A percentile compares a stretch with the other conserved stretches of the same genome.
phyloP scores from a whole-genome alignment of 1,140 invertebrate species.

The Drosophila asahinai region DNA sequence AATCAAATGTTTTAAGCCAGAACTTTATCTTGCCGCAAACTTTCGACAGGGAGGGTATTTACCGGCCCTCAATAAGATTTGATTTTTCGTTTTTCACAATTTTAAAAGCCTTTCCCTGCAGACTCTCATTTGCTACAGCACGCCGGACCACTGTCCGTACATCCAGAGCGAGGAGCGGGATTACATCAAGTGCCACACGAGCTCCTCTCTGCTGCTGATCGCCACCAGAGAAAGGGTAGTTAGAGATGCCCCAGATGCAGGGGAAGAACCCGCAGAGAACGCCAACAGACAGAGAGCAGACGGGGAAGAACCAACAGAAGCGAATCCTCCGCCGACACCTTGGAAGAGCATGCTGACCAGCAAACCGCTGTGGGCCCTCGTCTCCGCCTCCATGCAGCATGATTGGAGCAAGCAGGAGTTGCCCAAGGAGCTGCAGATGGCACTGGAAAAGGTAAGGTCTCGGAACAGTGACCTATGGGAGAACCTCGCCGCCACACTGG shows the following conservation, averaged over 20 bases:
- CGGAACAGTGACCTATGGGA: slow-evolving; percentile 29
- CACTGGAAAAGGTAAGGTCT: slow-evolving; percentile 35
- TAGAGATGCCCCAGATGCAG: background rate
- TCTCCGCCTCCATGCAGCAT: slow-evolving; percentile 88
- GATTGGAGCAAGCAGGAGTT: slow-evolving; percentile 95
- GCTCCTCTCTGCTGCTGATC: slow-evolving; percentile 8
- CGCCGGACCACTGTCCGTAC: slow-evolving; percentile 89
- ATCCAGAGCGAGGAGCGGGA: slow-evolving; percentile 89
- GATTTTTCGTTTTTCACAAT: too few species aligned
- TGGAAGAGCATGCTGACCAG: slow-evolving; percentile 88
- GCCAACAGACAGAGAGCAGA: slow-evolving; percentile 18
- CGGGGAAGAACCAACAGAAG: slow-evolving; percentile 4
- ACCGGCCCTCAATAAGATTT: too few species aligned
- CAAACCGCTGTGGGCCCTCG: slow-evolving; percentile 88
- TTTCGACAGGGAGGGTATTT: too few species aligned
- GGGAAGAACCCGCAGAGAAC: background rate
- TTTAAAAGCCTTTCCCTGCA: background rate
- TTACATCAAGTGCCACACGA: slow-evolving; percentile 81
- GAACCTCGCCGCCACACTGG: slow-evolving; percentile 29
- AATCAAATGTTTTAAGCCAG: too few species aligned
- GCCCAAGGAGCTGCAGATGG: slow-evolving; percentile 91
- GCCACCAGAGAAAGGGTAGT: background rate
- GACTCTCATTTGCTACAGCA: slow-evolving; percentile 86
- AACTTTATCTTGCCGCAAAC: too few species aligned
- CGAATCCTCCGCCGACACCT: slow-evolving; percentile 79